Evolutionary conservation across 1,140 invertebrate genomes (phyloP).

Genomic region (Hirudo medicinalis): DNA sequence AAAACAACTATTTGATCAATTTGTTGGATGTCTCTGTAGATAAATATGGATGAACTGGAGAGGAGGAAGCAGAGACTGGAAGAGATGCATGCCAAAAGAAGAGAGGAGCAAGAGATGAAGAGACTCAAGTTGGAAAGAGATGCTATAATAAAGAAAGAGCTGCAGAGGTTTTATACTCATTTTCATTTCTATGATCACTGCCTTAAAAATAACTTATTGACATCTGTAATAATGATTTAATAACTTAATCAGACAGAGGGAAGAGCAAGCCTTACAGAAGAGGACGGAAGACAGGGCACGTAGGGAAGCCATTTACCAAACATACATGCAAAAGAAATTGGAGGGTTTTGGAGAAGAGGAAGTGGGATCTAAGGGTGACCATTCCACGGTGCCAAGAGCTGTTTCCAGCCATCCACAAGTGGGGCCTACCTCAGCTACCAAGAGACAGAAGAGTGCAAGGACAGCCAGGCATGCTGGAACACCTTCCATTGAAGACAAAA

Average conservation of each 20-base stretch:
- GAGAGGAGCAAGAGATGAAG: constrained; percentile 63
- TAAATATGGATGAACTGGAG: constrained; percentile 61
- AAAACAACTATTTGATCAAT: too few relatives aligned
- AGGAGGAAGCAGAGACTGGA: constrained; percentile 76
- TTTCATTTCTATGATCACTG: background rate
- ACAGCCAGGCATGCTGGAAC: too few relatives aligned
- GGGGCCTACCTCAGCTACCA: too few relatives aligned
- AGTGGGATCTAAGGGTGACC: too few relatives aligned
- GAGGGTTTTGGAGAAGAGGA: constrained; percentile 36
- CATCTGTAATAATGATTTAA: background rate
- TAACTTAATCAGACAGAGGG: constrained; percentile 50
- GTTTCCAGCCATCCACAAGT: too few relatives aligned
- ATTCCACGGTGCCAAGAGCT: too few relatives aligned
- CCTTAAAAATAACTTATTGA: background rate
- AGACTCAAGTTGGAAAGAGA: constrained; percentile 62
- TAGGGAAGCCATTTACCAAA: constrained; percentile 73
- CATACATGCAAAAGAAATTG: constrained; percentile 85
- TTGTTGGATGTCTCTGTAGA: background rate
- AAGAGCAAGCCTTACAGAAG: constrained; percentile 67
- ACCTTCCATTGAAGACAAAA: too few relatives aligned
- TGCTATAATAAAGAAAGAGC: constrained; percentile 57
- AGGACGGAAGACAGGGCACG: constrained; percentile 78
- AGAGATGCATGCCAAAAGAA: constrained; percentile 66
- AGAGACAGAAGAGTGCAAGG: too few relatives aligned
- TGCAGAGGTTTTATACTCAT: constrained; percentile 30